Base-by-base conservation (phyloP, 2,888 invertebrate genomes). In the Oscheius sp. region DNA sequence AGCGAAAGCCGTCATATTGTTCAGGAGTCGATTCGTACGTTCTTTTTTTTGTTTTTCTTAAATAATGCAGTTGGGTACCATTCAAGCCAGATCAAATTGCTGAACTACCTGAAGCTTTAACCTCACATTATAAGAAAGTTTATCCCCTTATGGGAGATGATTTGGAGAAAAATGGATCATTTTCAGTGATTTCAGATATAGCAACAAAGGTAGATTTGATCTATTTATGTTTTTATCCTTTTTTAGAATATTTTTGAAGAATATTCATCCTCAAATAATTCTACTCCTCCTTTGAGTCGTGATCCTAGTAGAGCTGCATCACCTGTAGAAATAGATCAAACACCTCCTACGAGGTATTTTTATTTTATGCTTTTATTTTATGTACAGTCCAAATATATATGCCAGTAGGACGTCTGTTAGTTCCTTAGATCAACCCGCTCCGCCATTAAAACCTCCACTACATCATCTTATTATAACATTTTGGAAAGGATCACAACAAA, bases 381-480 rank as follows among this genome's bases (percentile, higher is more conserved):
- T 24, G 26, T 26, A 24, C 4, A 8, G 51, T 24, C 57, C 70
- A 64, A 14, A 41, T 14, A 17, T 41, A 20, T 59, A 68, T 44
- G 17, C 68, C 33, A 64, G 54, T 1, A 68, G 47, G 17, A 62
- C 59, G 32, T 67, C 47, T 49, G 66, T 66, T 41, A 9, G n/a
- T 32, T 30, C 20, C 26, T 22, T 26, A 20, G 36, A 56, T 12
- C n/a, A 14, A 5, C 56, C 36, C 14, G 36, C 17, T 22, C 33
- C 50, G 12, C 56, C 36, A 12, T n/a, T 50, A 9, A 45, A 45
- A 24, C 66, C 66, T 2, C 50, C 66, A 5, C 33, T 74, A 1
- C 67, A 74, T 56, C 76, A 76, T 41, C 36, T 76, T 47, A 68
- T 72, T 2, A 68, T 76, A 22, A 70, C 70, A n/a, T 62, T 76